Evolutionary conservation across 2,797 vertebrate species (phyloP), one percentile per base, ranked within the genome.

Genomic region (Molossus alvarezi): DNA sequence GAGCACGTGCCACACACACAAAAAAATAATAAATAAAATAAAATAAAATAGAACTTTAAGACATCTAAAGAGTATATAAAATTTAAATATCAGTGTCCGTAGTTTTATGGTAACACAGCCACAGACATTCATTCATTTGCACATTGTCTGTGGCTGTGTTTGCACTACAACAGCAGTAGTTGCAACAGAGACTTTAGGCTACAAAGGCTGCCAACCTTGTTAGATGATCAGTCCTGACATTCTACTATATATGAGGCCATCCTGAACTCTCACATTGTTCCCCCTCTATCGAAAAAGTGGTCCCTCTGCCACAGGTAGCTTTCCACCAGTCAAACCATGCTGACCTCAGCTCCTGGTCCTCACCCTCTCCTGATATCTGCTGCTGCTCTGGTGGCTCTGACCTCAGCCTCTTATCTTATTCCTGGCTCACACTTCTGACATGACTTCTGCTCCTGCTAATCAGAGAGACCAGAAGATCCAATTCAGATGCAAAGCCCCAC

Each of bases 341-440:
- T 64, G 67, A 82, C n/a, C 3, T 2, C 4, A 75, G 27, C 1
- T 81, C 25, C 41, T 57, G 14, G 17, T 48, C 21, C 37, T 75
- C 18, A 8, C 41, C 69, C 15, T 69, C 25, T 33, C 20, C 75
- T 87, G 29, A 72, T 53, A 57, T 21, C 37, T 57, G 15, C 25
- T 82, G 55, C 41, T 88, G 5, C 37, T 45, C 17, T 41, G 23
- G 67, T 84, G 65, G 65, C 51, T 72, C 62, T 83, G 11, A 69
- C 12, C 23, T 90, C 55, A 82, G n/a, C 17, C 45, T 92, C 48
- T 69, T 91, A 18, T 77, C 33, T 87, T 82, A 89, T 90, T 53
- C 27, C 82, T 60, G 55, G 27, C 13, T 85, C 21, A 81, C 12
- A 33, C 13, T 51, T 60, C 48, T 53, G 72, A 77, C 23, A 71